These are phyloP conservation scores for Polypedilum pembai DNA, from an alignment of 1,140 invertebrate genomes.

Conservation along the genomic window DNA sequence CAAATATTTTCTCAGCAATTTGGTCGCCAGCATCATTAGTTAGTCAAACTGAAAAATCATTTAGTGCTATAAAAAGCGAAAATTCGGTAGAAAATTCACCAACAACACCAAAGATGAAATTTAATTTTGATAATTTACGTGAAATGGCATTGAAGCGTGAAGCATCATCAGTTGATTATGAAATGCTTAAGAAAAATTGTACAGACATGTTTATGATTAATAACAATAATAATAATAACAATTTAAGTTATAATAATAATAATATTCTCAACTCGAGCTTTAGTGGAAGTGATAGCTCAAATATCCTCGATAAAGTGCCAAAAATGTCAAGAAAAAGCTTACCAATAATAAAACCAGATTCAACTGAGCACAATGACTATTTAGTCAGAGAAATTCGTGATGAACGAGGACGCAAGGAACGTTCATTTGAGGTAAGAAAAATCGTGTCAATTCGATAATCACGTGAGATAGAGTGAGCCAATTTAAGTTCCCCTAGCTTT, in stretches of 20 bases:
- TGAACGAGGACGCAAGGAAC: not conserved
- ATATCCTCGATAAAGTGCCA: constrained; percentile 16
- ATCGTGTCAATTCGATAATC: constrained; percentile 24
- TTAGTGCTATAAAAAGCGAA: not conserved
- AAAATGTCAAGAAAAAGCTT: not conserved
- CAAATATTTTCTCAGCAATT: constrained; percentile 2
- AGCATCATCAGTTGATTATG: not conserved
- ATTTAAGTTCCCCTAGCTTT: too few relatives aligned
- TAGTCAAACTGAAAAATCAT: constrained; percentile 22
- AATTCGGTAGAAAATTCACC: constrained; percentile 20
- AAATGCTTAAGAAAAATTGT: not conserved
- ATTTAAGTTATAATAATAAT: constrained; percentile 11
- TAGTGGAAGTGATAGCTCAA: constrained; percentile 14
- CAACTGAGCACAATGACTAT: not conserved
- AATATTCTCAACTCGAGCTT: not conserved
- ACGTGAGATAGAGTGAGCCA: not conserved
- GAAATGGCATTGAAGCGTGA: not conserved
- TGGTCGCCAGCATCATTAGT: constrained; percentile 22
- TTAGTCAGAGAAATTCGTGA: constrained; percentile 1
- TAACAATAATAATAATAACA: constrained; percentile 25
- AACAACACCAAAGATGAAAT: not conserved
- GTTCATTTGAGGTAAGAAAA: constrained; percentile 23
- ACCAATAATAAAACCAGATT: constrained; percentile 18
- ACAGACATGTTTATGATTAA: not conserved
- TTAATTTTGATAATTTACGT: constrained; percentile 21